A percentile compares a stretch with the other conserved stretches of the same genome.
Conservation (phyloP, 2,888 invertebrate genomes). For the Drosophila anomelani region DNA sequence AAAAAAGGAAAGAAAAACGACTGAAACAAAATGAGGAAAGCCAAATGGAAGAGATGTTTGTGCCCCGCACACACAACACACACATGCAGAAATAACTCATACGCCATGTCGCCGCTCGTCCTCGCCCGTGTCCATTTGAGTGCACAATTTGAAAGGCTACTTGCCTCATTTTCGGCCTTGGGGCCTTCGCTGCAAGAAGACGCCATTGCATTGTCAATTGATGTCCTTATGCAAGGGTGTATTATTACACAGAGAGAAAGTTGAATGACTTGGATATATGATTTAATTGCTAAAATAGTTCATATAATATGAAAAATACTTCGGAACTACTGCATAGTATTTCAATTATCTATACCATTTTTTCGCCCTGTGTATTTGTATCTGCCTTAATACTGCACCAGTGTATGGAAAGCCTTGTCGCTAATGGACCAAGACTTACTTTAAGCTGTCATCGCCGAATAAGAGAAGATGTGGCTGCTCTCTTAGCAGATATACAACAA, state of each 20-base stretch:
- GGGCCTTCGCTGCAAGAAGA: conserved; percentile 43
- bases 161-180: conserved; percentile 63
- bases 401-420: conserved; percentile 44
- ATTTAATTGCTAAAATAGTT: not conserved
- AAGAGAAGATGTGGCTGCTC: not conserved
- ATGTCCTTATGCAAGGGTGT: conserved; percentile 2
- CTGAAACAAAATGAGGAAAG: conserved; percentile 35
- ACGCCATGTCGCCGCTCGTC: conserved; percentile 58
- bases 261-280: not conserved
- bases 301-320: too few species aligned
- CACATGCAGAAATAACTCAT: conserved; percentile 53
- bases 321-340: too few species aligned
- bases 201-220: conserved; percentile 60
- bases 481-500: conserved; percentile 13
- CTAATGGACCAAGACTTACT: conserved; percentile 15
- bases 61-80: conserved; percentile 25
- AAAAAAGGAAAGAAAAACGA: conserved; percentile 32
- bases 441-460: conserved; percentile 2
- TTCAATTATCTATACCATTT: not conserved
- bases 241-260: conserved; percentile 9
- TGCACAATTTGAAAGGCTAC: conserved; percentile 80
- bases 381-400: conserved; percentile 53
- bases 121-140: conserved; percentile 74
- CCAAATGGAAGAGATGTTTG: conserved; percentile 57
- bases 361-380: conserved; percentile 6